Conservation (phyloP, 2,113 vertebrate species). For the Raja brachyura region DNA sequence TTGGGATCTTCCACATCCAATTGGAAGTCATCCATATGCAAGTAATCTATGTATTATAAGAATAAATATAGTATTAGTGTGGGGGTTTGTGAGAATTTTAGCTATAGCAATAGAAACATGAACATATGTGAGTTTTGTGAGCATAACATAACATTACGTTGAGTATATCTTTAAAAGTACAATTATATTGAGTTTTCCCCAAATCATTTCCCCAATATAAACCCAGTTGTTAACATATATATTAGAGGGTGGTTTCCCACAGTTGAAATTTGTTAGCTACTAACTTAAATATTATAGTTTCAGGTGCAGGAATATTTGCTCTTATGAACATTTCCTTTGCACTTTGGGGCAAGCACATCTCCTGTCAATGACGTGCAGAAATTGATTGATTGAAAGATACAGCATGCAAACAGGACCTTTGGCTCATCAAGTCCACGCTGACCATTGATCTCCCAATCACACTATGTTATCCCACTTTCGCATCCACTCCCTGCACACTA, state of each 20-base stretch:
- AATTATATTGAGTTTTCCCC: neutral
- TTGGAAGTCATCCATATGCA: slow-evolving; percentile 80
- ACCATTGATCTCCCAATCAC: too few relatives aligned
- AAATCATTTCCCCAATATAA: neutral
- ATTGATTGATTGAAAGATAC: too few relatives aligned
- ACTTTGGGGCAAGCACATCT: neutral
- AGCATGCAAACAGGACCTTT: too few relatives aligned
- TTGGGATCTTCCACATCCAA: slow-evolving; percentile 74
- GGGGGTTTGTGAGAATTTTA: neutral
- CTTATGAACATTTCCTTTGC: neutral
- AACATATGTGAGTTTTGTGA: neutral
- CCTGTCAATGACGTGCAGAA: neutral
- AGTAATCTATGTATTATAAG: slow-evolving; percentile 64
- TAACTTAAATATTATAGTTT: neutral
- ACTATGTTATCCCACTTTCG: too few relatives aligned
- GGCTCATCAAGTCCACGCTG: too few relatives aligned
- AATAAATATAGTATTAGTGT: neutral
- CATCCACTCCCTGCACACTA: too few relatives aligned
- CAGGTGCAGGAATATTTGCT: neutral
- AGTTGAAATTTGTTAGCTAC: neutral
- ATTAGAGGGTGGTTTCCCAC: too few relatives aligned
- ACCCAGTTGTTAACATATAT: neutral
- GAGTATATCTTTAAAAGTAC: neutral
- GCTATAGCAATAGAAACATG: neutral
- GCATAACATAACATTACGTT: neutral